Evolutionary conservation across 1,140 invertebrate species (phyloP), one percentile per base, ranked within the genome.

Genomic region (Eupristina koningsbergeri): DNA sequence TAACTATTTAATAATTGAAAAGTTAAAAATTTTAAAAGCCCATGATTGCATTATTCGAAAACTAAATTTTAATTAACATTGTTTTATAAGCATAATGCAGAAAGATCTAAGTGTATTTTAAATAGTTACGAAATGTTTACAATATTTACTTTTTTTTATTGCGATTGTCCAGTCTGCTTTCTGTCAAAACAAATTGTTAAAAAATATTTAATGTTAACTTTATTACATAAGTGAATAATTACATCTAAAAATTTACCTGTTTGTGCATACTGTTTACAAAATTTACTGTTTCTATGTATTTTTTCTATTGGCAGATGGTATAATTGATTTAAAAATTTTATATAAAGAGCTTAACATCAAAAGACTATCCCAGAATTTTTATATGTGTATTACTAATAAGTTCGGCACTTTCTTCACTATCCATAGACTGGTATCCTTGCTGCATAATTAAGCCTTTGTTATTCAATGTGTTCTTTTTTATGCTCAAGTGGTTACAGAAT

Each of bases 371-470:
- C 76, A 84, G 53, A 74, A 26, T 63, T 80, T 84, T 73, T 29
- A 41, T 41, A 11, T 77, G 84, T 61, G 73, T 36, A 81, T 88
- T 79, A 85, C 87, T 87, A 88, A 92, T 92, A 47, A 92, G 89
- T 87, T 92, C 91, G 67, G 89, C 87, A 88, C 90, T 92, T 83
- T 92, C 90, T 84, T 91, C 88, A 47, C 87, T 90, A 85, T 91
- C 91, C 90, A 91, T 92, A 81, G 91, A 91, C 84, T 89, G 91
- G 84, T 92, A 92, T 69, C 89, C 89, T 87, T 91, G 91, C 90
- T 91, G 87, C 78, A 90, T 63, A 88, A 89, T 88, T 83, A 88
- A 87, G 86, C 84, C 88, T 85, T 81, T 87, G 85, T 87, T 81
- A 85, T 85, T 81, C 76, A 73, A 80, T 84, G 88, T 79, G 80